Base-by-base conservation (phyloP, 2,797 vertebrate genomes). In the Crocidura indochinensis region DNA sequence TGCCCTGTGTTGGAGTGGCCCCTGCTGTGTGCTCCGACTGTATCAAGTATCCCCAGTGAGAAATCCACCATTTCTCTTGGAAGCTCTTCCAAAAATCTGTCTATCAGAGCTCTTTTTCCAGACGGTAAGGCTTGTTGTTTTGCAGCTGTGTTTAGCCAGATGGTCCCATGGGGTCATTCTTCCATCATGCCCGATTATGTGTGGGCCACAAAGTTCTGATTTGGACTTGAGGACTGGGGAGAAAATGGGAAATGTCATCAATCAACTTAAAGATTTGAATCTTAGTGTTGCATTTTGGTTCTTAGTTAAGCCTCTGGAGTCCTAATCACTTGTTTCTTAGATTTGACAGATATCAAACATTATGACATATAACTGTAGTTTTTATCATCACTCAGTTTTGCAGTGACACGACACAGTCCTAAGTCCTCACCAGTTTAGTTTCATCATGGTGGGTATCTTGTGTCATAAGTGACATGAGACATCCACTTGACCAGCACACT, bases 111-210 rank as follows among this genome's bases (percentile, higher is more conserved):
- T 83, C 92, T 93, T 94, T 93, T 94, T 91, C 91, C 96, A 85
- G 94, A 94, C 72, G 22, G 47, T 14, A 56, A 60, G 68, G 5
- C 31, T 72, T 88, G 88, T 83, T 96, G 93, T 53, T 92, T 47
- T 94, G 91, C 95, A 97, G 96, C 96, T 96, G 93, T 92, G 91
- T 93, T 96, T 93, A 84, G 78, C 78, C 73, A 74, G 74, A 93
- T 91, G 31, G 53, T 91, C 94, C 69, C 81, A 17, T 8, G 72
- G 86, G 82, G 31, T 92, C 74, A 29, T 83, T 83, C 65, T 91
- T n/a, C 26, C 73, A 75, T 91, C 80, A 91, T 64, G 79, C 26
- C 73, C 4, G 0, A 85, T 92, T 83, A 92, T 49, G 29, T 74
- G 64, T 80, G 60, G 72, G 29, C 72, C 74, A 80, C 49, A 91